A percentile compares a stretch with the other conserved stretches of the same genome.
Conservation (phyloP, 2,888 invertebrate genomes). For the Dolomedes plantarius region DNA sequence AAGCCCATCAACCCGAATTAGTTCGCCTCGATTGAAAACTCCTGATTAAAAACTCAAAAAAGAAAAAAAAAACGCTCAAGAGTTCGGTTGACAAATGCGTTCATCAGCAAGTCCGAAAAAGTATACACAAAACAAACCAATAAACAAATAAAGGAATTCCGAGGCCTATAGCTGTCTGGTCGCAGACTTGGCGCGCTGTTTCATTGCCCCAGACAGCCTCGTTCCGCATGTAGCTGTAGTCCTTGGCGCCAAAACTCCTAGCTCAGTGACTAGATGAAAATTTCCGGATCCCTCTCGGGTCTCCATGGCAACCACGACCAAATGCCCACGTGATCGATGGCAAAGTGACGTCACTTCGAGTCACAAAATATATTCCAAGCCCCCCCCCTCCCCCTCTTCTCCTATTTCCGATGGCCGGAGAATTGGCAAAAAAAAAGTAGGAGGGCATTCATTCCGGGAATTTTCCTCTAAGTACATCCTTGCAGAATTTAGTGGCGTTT, state of each 20-base stretch:
- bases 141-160: conserved; percentile 54
- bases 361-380: conserved; percentile 40
- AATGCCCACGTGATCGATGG: conserved; percentile 67
- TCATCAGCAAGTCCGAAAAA: conserved; percentile 19
- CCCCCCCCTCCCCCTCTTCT: conserved; percentile 23
- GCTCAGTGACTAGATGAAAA: conserved; percentile 69
- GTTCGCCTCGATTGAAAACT: not conserved
- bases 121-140: conserved; percentile 45
- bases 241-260: conserved; percentile 70
- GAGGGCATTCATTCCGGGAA: conserved; percentile 25
- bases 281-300: conserved; percentile 68
- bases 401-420: conserved; percentile 41
- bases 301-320: conserved; percentile 59
- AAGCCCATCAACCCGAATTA: not conserved
- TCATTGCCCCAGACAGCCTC: conserved; percentile 33
- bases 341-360: conserved; percentile 60
- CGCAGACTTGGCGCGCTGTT: conserved; percentile 23
- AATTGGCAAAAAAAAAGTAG: conserved; percentile 9
- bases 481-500: conserved; percentile 3
- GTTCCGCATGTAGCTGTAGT: conserved; percentile 51
- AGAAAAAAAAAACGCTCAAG: not conserved
- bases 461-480: conserved; percentile 2
- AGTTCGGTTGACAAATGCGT: conserved; percentile 26
- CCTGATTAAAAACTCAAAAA: conserved; percentile 9
- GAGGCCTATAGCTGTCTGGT: conserved; percentile 39